A percentile compares a stretch with the other conserved stretches of the same genome.
Evolutionary conservation across 1,140 invertebrate genomes (phyloP).

Genomic region (Trypoxylus dichotomus): DNA sequence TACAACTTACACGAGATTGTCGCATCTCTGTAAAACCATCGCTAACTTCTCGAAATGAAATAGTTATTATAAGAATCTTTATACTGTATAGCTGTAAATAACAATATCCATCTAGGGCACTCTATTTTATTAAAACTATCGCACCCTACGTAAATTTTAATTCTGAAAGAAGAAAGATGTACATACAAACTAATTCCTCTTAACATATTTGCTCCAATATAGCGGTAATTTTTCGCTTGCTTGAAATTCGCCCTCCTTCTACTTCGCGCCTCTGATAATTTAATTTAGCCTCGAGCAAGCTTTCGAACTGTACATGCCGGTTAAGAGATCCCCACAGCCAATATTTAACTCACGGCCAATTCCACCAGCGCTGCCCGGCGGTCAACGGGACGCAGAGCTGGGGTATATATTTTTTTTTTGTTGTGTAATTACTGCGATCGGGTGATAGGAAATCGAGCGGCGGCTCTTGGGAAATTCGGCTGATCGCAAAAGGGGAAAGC

Average conservation of each 20-base stretch:
- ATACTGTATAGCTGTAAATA: too few relatives aligned
- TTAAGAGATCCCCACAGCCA: conserved; percentile 13
- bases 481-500: not conserved
- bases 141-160: too few relatives aligned
- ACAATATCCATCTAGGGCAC: too few relatives aligned
- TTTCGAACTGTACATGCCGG: not conserved
- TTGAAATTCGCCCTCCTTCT: not conserved
- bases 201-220: too few relatives aligned
- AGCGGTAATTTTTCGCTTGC: not conserved
- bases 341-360: conserved; percentile 13
- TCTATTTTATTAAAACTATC: too few relatives aligned
- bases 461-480: conserved; percentile 15
- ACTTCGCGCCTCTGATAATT: not conserved
- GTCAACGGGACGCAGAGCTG: too few relatives aligned
- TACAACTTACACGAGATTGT: too few relatives aligned
- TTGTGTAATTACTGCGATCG: conserved; percentile 14
- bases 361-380: not conserved
- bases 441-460: conserved; percentile 7
- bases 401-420: conserved; percentile 4
- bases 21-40: too few relatives aligned
- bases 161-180: not conserved
- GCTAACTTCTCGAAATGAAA: too few relatives aligned
- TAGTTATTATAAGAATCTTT: too few relatives aligned
- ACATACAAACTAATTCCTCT: not conserved
- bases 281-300: not conserved